Conservation (phyloP, 1,140 invertebrate species). For the Cephus cinctus region DNA sequence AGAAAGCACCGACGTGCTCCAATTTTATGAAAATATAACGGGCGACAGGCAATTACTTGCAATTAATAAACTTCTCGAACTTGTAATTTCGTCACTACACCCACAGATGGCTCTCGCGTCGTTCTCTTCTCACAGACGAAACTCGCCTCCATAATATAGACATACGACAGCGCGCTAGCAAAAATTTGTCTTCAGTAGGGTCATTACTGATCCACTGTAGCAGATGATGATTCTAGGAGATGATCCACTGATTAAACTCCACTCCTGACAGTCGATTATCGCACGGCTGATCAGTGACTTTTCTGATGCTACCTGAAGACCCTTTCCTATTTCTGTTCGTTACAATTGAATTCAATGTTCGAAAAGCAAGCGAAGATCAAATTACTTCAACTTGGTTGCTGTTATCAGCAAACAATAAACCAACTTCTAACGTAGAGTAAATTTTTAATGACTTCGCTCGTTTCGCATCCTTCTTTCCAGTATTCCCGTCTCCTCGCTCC, state of each 20-base stretch:
- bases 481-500: no score
- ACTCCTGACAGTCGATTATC: slow-evolving; percentile 33
- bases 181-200: slow-evolving; percentile 34
- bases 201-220: slow-evolving; percentile 41
- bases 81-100: no score
- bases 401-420: neutral
- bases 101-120: no score
- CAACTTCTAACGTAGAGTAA: neutral
- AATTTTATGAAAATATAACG: no score
- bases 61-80: no score
- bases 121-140: no score
- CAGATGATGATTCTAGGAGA: slow-evolving; percentile 42
- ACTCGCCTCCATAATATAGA: no score
- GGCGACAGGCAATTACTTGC: no score
- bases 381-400: neutral
- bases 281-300: slow-evolving; percentile 31
- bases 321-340: neutral
- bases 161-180: neutral
- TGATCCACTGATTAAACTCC: slow-evolving; percentile 44
- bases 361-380: no score
- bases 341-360: neutral
- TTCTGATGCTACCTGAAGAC: slow-evolving; percentile 38
- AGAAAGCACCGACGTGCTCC: no score
- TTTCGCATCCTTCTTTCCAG: no score
- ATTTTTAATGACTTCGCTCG: neutral